Evolutionary conservation across 2,797 vertebrate species (phyloP), one percentile per base, ranked within the genome.

Genomic region (Acrossocheilus fasciatus): DNA sequence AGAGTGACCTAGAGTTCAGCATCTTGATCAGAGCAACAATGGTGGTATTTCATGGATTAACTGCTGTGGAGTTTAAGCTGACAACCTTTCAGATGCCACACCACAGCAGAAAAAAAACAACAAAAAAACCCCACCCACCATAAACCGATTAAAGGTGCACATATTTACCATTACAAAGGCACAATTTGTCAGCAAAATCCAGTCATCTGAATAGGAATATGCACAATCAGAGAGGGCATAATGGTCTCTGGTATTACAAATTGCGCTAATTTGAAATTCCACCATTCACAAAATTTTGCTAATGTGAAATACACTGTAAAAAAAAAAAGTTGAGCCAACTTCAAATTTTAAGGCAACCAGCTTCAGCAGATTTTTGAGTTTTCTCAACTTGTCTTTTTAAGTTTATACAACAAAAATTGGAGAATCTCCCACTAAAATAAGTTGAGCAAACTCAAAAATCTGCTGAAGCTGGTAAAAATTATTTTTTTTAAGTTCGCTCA

Each of bases 41-140:
- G 18, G 26, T 68, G 62, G 43, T 36, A 36, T 50, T 50, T 50
- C 18, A 69, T 14, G 30, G 64, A 52, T 81, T 69, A 39, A 81
- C 18, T 39, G 11, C 18, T 68, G 79, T 81, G 79, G 12, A 39
- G 43, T 69, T 69, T 81, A 20, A 69, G 15, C 64, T 69, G 62
- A 68, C 59, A 69, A 68, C 79, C 18, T 43, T 79, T 79, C n/a
- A 68, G 30, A 26, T 69, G 30, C 30, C 23, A 39, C 79, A 36
- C 30, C 3, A 0, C 23, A 45, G 34, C 1, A 34, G 26, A 26
- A 66, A 15, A 17, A 43, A 79, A 59, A 15, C 34, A 36, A 3
- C 34, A 36, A 36, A 41, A 6, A 41, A 41, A 41, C 7, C 6
- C 43, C 54, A 43, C 9, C 17, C 15, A 69, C 17, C n/a, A 52